Evolutionary conservation across 2,888 invertebrate genomes (phyloP), one percentile per base, ranked within the genome.

Genomic region (Acrobeloides nanus): DNA sequence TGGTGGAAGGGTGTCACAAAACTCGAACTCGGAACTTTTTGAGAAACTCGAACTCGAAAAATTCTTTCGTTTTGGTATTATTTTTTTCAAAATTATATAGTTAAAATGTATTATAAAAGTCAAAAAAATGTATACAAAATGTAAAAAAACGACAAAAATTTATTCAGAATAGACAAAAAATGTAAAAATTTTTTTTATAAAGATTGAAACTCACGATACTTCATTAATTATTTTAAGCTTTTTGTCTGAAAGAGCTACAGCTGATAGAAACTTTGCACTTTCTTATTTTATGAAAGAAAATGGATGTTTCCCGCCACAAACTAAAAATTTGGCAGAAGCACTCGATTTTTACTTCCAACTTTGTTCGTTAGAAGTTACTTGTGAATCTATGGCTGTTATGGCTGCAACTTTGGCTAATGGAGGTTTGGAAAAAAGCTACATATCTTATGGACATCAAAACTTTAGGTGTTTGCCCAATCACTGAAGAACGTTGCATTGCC

Each of bases 211-310:
- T n/a, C n/a, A n/a, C n/a, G n/a, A n/a, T n/a, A n/a, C n/a, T n/a
- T n/a, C n/a, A n/a, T n/a, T n/a, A n/a, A n/a, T n/a, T n/a, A n/a
- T 41, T 7, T 29, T 27, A 26, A 57, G 61, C 15, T 72, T 74
- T 39, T 53, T 73, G 6, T 67, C 93, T 0, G 95, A 95, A 76
- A 81, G 90, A 45, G 92, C 93, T 75, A 89, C 90, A 1, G 93
- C 93, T 0, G 93, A 97, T 75, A 80, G 95, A 61, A 97, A 95
- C 76, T 95, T 89, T 76, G 93, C 95, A 1, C 81, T 95, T 37
- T 92, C 89, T 37, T 95, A 93, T 77, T 95, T 89, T 75, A 90
- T 95, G 90, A 81, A 88, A 26, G 95, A 95, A 74, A 84, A 92
- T 75, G 85, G 87, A 1, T 69, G 69, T 47, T 70, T 70, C 53